Evolutionary conservation across 1,140 invertebrate species (phyloP).

Genomic region (Schlechtendalia chinensis): DNA sequence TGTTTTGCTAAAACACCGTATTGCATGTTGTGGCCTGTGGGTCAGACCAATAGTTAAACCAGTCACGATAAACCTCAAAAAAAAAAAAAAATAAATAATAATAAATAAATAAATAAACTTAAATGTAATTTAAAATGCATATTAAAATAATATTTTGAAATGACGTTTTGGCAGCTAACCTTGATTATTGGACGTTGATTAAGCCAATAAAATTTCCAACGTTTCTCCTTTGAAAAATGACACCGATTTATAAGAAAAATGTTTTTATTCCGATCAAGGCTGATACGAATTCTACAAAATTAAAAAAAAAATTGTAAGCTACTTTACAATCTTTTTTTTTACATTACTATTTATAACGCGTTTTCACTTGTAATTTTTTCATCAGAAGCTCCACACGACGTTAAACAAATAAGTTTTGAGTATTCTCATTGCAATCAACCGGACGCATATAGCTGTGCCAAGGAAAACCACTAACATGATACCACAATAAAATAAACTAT

Average conservation of each 20-base stretch:
- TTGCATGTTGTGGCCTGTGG: background rate
- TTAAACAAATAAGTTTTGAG: conserved; percentile 8
- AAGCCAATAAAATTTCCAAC: background rate
- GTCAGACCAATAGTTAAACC: conserved; percentile 6
- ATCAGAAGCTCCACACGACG: conserved; percentile 3
- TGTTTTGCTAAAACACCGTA: background rate
- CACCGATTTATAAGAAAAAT: background rate
- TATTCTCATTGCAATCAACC: conserved; percentile 31
- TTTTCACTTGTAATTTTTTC: background rate
- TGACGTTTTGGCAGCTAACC: background rate
- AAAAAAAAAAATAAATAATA: background rate
- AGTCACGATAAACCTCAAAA: background rate
- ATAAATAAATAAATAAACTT: background rate
- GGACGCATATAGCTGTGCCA: conserved; percentile 22
- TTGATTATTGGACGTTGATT: background rate
- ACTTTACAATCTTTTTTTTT: background rate
- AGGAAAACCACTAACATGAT: conserved; percentile 38
- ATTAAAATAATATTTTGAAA: conserved; percentile 5
- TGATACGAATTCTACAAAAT: background rate
- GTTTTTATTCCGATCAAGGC: conserved; percentile 3
- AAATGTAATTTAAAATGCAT: background rate
- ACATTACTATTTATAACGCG: background rate
- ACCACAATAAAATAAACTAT: conserved; percentile 5
- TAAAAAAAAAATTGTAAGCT: background rate
- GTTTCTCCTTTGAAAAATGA: conserved; percentile 18